Evolutionary conservation across 2,888 invertebrate genomes (phyloP), one percentile per base, ranked within the genome.

Genomic region (Drosophila quinaria): DNA sequence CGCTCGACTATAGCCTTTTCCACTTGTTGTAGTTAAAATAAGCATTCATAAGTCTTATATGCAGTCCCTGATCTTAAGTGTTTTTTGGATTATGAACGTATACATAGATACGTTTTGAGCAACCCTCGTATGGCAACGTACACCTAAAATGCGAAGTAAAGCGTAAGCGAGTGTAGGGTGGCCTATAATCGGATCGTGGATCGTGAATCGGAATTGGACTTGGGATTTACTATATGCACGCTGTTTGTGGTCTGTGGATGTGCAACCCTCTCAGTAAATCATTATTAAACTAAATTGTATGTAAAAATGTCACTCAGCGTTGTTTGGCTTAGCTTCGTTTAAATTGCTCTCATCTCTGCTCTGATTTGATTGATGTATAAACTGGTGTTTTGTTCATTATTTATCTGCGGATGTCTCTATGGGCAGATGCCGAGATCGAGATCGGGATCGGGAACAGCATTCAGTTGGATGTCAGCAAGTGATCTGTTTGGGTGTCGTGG

Each of bases 281-380:
- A 82, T 87, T 82, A 87, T 87, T 81, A 89, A 89, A 89, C 89
- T 89, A 80, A 85, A 87, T 78, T 80, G 75, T 71, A 85, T 89
- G 76, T 77, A 73, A 68, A 87, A 87, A 62, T 66, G 69, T 72
- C 79, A 67, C 62, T 46, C 74, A 58, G 74, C 50, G 56, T 56
- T 66, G 60, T 63, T 72, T 72, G 31, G 58, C 56, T 61, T 61
- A 67, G 81, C 70, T 64, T 52, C 25, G 72, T 31, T 71, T 79
- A 70, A 68, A 73, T 76, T 67, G 55, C 54, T 74, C 68, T 56
- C 50, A 63, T 72, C 68, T 55, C 49, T 60, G 70, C 69, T 70
- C 66, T 55, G 62, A 55, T 70, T 79, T 75, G 70, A 72, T 81
- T 70, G 69, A 56, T 62, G 72, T 54, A 70, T 51, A 56, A 66